phyloP scores from a whole-genome alignment of 2,888 invertebrate genomes.

The Unio delphinus region DNA sequence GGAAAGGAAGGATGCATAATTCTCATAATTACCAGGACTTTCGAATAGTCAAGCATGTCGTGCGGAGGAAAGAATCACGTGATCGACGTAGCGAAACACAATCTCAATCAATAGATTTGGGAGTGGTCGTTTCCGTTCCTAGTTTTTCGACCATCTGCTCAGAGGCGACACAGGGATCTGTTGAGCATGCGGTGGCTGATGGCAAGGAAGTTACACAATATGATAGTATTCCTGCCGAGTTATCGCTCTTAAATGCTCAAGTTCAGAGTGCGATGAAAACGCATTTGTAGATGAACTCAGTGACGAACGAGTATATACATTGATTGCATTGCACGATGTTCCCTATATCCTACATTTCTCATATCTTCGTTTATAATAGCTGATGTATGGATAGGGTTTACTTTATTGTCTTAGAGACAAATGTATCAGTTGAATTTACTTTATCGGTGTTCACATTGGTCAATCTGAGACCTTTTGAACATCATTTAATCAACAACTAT shows the following conservation, averaged over 20 bases:
- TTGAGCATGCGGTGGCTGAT: background rate
- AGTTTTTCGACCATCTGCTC: constrained; percentile 1
- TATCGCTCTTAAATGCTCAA: background rate
- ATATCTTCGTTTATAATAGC: too few relatives aligned
- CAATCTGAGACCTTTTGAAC: too few relatives aligned
- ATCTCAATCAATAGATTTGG: background rate
- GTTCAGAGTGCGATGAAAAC: background rate
- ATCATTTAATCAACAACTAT: too few relatives aligned
- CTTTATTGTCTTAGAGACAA: too few relatives aligned
- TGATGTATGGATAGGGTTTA: too few relatives aligned
- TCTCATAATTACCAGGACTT: constrained; percentile 25
- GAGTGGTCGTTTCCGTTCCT: background rate
- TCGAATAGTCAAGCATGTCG: constrained; percentile 31
- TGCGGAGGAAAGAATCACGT: constrained; percentile 21
- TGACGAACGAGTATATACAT: too few relatives aligned
- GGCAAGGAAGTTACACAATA: background rate
- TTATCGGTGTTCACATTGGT: too few relatives aligned
- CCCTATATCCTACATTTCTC: too few relatives aligned
- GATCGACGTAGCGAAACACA: too few relatives aligned
- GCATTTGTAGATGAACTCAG: background rate
- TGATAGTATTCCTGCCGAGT: background rate
- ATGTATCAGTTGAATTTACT: too few relatives aligned
- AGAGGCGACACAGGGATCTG: background rate
- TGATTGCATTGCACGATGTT: too few relatives aligned
- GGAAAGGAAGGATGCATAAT: constrained; percentile 10